A percentile compares a stretch with the other conserved stretches of the same genome.
These are phyloP conservation scores for Neotoma lepida DNA, from an alignment of 2,113 vertebrate species.

Conservation along the genomic window DNA sequence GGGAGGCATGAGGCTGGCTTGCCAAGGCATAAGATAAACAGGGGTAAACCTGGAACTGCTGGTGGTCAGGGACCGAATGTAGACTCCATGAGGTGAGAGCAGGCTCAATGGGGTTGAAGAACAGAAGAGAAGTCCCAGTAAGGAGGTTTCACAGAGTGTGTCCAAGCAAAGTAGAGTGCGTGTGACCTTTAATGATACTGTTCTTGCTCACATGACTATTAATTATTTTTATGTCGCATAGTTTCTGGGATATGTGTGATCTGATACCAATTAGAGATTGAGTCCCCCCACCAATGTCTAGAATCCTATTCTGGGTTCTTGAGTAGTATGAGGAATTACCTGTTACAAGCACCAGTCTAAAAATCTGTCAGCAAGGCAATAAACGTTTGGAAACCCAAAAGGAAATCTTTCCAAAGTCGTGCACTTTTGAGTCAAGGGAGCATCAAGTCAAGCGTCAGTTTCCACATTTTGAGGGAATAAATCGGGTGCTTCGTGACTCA, in stretches of 20 bases:
- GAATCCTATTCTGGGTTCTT: conserved; percentile 59
- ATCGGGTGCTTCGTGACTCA: conserved; percentile 50
- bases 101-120: neutral
- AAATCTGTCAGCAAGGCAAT: conserved; percentile 65
- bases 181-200: neutral
- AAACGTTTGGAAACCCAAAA: conserved; percentile 65
- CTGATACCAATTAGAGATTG: neutral
- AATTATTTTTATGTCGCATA: neutral
- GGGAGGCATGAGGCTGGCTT: neutral
- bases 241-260: conserved; percentile 36
- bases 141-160: neutral
- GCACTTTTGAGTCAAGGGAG: conserved; percentile 64
- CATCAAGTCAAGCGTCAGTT: conserved; percentile 1
- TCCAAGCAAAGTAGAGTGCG: neutral
- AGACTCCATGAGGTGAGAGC: neutral
- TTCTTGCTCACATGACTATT: neutral
- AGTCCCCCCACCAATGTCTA: neutral
- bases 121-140: neutral
- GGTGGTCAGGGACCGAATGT: neutral
- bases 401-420: conserved; percentile 63
- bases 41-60: neutral
- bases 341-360: conserved; percentile 54
- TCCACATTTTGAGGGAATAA: conserved; percentile 58
- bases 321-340: conserved; percentile 60
- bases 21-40: neutral